A percentile compares a stretch with the other conserved stretches of the same genome.
These are phyloP conservation scores for Sebastes trivittatus DNA, from an alignment of 2,797 vertebrate genomes.

Conservation along the genomic window DNA sequence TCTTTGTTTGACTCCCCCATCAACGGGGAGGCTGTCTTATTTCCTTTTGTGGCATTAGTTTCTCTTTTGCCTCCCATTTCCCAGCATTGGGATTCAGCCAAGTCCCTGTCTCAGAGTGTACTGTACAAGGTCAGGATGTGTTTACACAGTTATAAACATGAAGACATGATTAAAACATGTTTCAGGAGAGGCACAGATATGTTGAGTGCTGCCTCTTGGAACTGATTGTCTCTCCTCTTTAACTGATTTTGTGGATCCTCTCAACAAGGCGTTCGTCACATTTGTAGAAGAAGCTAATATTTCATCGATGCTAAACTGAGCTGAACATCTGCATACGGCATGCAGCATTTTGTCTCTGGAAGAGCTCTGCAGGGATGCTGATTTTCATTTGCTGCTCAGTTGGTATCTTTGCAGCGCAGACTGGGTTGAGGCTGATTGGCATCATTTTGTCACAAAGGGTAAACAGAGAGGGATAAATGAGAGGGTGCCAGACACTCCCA, in stretches of 20 bases:
- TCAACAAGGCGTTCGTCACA: neutral
- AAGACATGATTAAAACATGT: slow-evolving; percentile 53
- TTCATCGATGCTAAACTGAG: slow-evolving; percentile 12
- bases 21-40: slow-evolving; percentile 35
- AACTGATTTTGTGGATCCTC: slow-evolving; percentile 7
- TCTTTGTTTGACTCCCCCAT: slow-evolving; percentile 39
- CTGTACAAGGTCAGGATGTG: slow-evolving; percentile 48
- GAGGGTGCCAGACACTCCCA: neutral
- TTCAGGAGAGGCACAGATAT: slow-evolving; percentile 22
- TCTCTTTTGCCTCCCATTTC: slow-evolving; percentile 36
- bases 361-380: neutral
- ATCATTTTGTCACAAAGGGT: slow-evolving; percentile 14
- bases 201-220: neutral
- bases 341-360: slow-evolving; percentile 2
- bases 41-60: slow-evolving; percentile 67
- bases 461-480: neutral
- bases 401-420: neutral
- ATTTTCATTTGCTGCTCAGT: slow-evolving; percentile 8
- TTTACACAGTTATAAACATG: slow-evolving; percentile 63
- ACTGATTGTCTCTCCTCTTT: neutral
- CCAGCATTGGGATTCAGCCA: slow-evolving; percentile 45
- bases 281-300: neutral
- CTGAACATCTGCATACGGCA: slow-evolving; percentile 7
- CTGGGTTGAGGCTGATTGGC: slow-evolving; percentile 21
- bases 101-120: slow-evolving; percentile 36